Conservation (phyloP, 2,888 invertebrate species). For the Cheilosia pagana region DNA sequence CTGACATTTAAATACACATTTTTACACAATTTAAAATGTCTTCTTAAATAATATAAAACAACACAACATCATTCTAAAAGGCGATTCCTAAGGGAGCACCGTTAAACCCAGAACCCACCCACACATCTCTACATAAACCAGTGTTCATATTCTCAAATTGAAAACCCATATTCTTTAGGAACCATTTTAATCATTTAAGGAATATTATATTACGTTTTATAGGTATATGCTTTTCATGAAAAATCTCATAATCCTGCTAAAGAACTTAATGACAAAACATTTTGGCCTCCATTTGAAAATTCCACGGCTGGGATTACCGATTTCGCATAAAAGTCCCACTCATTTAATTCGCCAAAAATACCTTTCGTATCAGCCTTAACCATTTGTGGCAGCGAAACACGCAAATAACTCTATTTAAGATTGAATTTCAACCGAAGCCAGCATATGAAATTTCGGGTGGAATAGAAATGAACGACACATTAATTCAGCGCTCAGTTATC, state of each 20-base stretch:
- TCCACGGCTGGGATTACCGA: background rate
- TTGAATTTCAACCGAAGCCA: background rate
- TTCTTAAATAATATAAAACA: no score
- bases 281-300: conserved; percentile 12
- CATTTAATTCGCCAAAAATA: conserved; percentile 22
- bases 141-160: background rate
- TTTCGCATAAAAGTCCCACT: conserved; percentile 7
- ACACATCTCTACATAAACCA: no score
- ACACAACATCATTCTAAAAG: no score
- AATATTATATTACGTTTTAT: background rate
- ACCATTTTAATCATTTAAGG: background rate
- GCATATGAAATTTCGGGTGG: background rate
- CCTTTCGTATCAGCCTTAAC: conserved; percentile 27
- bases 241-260: conserved; percentile 19
- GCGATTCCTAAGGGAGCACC: no score
- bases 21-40: no score
- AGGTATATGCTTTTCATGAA: background rate
- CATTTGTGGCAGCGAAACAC: conserved; percentile 19
- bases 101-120: no score
- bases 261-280: conserved; percentile 34
- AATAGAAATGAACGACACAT: conserved; percentile 20
- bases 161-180: conserved; percentile 1
- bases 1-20: no score
- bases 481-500: conserved; percentile 26
- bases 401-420: conserved; percentile 14